Base-by-base conservation (phyloP, 2,797 vertebrate species). In the Pseudochaenichthys georgianus region DNA sequence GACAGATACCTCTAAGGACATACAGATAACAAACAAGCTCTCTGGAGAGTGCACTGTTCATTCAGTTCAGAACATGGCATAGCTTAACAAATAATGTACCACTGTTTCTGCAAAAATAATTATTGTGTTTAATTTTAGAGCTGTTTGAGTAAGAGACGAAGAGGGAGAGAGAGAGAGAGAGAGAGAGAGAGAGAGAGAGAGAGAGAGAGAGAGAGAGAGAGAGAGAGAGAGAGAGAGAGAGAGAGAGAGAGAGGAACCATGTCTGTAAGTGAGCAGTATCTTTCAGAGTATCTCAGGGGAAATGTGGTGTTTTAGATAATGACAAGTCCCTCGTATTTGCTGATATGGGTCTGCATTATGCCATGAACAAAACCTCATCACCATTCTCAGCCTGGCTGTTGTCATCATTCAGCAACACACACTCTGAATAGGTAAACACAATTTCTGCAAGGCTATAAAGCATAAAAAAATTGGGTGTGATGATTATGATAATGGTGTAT, bases 281-380 rank as follows among this genome's bases (percentile, higher is more conserved):
- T 92, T 88, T 85, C 77, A 70, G 73, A 65, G 76, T 73, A 87
- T 86, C 87, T 92, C 90, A 47, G 81, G 90, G 89, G 88, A 90
- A 90, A 91, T 90, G 81, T 85, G 89, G 73, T 87, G 84, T 90
- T 93, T 92, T 89, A 89, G 90, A 93, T 93, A 91, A 92, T 92
- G 89, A 91, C 87, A 86, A 88, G 78, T 81, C 78, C 77, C 81
- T 81, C 82, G 81, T 86, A 88, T 90, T 89, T 90, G 86, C 88
- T 81, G 89, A 90, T 93, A 90, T 78, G 77, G 79, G 67, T 84
- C 83, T 80, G 78, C 83, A 91, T 90, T 87, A 85, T 80, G 73
- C 84, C 79, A 59, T 54, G 80, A 86, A 89, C 84, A 87, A 88
- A 89, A 87, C 71, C 88, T 90, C 86, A 86, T 92, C 84, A 85